These are phyloP conservation scores for Pediacus dermestoides DNA, from an alignment of 2,888 invertebrate species.

Conservation along the genomic window DNA sequence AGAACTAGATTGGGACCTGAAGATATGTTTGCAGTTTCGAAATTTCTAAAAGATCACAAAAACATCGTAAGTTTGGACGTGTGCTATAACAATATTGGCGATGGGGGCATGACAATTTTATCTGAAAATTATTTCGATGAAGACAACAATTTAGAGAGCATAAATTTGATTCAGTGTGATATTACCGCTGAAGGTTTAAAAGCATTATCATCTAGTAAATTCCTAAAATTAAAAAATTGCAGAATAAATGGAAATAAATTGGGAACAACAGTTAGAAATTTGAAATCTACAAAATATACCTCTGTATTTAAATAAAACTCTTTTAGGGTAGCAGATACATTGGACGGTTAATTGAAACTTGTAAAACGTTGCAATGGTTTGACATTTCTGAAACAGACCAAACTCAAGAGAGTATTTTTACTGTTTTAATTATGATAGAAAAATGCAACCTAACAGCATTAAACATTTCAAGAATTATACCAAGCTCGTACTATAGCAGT, in stretches of 20 bases:
- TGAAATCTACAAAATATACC: neutral
- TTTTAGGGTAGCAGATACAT: constrained; percentile 52
- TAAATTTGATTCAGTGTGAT: constrained; percentile 59
- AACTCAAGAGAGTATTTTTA: constrained; percentile 56
- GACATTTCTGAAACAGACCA: constrained; percentile 60
- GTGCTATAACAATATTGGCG: constrained; percentile 57
- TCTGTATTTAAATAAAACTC: neutral
- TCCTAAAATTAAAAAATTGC: constrained; percentile 52
- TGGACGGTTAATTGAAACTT: constrained; percentile 52
- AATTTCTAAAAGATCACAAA: constrained; percentile 50
- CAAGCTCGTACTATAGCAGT: constrained; percentile 31
- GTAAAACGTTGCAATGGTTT: constrained; percentile 50
- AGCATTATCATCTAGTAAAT: constrained; percentile 21
- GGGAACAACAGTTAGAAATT: constrained; percentile 47
- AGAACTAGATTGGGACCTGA: constrained; percentile 49
- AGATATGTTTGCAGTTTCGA: constrained; percentile 54
- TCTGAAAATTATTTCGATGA: constrained; percentile 49
- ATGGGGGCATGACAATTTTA: constrained; percentile 51
- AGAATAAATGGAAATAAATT: constrained; percentile 60
- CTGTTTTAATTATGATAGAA: constrained; percentile 51
- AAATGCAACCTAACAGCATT: constrained; percentile 45
- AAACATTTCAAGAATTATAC: constrained; percentile 48
- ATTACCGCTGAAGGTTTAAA: constrained; percentile 48
- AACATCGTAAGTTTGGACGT: constrained; percentile 55
- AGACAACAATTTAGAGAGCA: constrained; percentile 51